Percentiles rank a stretch among this genome's conserved stretches.
These are phyloP conservation scores for Prunella strophiata DNA, from an alignment of 2,797 vertebrate genomes.

Conservation along the genomic window DNA sequence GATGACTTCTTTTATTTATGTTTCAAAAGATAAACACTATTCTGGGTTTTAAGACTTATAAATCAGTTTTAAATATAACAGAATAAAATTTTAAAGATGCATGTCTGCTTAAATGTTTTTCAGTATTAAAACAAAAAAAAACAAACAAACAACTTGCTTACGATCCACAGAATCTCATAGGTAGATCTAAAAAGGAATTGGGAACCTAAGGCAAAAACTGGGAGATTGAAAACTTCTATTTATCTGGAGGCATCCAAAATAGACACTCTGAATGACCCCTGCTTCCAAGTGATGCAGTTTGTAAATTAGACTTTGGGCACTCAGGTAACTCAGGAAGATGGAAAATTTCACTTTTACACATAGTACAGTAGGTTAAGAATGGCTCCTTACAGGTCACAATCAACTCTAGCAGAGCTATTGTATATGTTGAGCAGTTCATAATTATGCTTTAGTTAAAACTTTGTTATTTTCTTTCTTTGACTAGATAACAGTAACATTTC, in stretches of 20 bases:
- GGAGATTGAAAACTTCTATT: neutral
- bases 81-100: neutral
- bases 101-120: neutral
- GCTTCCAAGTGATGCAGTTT: neutral
- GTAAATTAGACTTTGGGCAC: neutral
- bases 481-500: neutral
- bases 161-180: neutral
- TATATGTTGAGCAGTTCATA: neutral
- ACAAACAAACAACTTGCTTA: no score
- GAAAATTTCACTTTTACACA: neutral
- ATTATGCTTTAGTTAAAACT: neutral
- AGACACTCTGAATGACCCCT: accelerated
- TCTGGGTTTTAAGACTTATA: neutral
- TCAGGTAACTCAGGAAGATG: neutral
- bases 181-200: neutral
- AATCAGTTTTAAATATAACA: neutral
- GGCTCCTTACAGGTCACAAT: neutral
- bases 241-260: neutral
- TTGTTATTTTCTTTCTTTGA: neutral
- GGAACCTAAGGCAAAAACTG: neutral
- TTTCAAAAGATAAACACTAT: neutral
- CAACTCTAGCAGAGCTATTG: neutral
- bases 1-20: neutral
- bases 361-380: neutral
- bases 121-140: neutral